Percentiles rank a stretch among this genome's conserved stretches.
phyloP scores from a whole-genome alignment of 2,797 vertebrate genomes.

The Eulemur rubriventer region DNA sequence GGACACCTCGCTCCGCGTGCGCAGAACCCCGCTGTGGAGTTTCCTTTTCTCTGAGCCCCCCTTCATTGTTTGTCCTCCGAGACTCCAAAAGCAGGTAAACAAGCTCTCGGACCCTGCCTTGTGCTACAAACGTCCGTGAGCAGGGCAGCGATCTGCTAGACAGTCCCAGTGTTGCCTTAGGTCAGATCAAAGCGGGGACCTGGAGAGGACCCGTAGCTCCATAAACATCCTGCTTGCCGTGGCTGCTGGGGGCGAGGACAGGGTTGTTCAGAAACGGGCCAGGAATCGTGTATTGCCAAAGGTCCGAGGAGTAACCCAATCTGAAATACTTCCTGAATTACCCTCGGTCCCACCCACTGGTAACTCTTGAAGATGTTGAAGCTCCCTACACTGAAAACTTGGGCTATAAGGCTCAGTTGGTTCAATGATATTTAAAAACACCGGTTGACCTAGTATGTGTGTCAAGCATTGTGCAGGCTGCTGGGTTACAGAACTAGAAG shows the following conservation, averaged over 20 bases:
- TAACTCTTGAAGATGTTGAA: not conserved
- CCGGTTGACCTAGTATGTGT: not conserved
- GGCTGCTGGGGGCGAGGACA: not conserved
- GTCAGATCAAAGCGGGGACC: constrained; percentile 60
- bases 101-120: not conserved
- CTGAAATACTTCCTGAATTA: not conserved
- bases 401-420: accelerated
- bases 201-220: not conserved
- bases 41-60: constrained; percentile 6
- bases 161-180: not conserved
- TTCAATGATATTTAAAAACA: no score
- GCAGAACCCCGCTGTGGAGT: not conserved
- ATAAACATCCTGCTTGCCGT: constrained; percentile 4
- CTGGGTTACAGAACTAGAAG: not conserved
- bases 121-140: not conserved
- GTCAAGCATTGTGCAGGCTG: not conserved
- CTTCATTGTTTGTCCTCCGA: constrained; percentile 17
- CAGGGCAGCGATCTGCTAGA: constrained; percentile 62
- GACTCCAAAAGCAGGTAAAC: constrained; percentile 56
- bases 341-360: not conserved
- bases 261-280: not conserved
- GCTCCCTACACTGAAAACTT: not conserved
- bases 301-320: not conserved
- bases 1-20: not conserved
- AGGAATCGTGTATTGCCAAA: not conserved